Percentiles rank a stretch among this genome's conserved stretches.
Evolutionary conservation across 2,113 vertebrate species (phyloP).

Genomic region (Catharus minimus): DNA sequence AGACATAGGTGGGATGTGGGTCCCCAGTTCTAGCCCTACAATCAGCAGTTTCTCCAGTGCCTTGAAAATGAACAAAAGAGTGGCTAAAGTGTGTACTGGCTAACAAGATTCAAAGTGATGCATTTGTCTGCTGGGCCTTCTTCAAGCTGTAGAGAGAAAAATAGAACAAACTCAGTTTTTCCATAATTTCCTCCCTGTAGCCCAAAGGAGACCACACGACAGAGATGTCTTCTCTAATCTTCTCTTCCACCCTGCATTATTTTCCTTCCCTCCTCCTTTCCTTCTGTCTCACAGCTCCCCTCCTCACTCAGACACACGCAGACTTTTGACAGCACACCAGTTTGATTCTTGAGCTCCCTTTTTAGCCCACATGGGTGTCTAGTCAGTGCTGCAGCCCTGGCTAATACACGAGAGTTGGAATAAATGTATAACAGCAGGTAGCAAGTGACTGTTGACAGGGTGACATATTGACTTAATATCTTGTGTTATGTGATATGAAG

Average conservation of each 20-base stretch:
- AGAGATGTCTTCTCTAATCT: conserved; percentile 70
- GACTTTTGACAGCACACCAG: conserved; percentile 64
- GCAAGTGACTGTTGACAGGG: conserved; percentile 80
- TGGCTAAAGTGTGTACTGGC: background rate
- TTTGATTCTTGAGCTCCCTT: conserved; percentile 60
- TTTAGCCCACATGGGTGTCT: conserved; percentile 73
- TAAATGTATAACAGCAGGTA: conserved; percentile 82
- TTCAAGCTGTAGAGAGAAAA: conserved; percentile 35
- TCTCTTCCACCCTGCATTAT: conserved; percentile 62
- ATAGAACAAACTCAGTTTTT: conserved; percentile 54
- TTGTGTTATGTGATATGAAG: conserved; percentile 76
- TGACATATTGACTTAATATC: conserved; percentile 83
- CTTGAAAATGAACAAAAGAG: background rate
- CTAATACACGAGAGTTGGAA: conserved; percentile 73
- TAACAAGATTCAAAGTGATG: conserved; percentile 47
- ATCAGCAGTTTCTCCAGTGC: background rate
- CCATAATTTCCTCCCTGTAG: conserved; percentile 33
- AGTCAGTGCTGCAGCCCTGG: conserved; percentile 59
- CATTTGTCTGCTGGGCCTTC: conserved; percentile 55
- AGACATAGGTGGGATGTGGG: background rate
- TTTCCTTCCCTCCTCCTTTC: conserved; percentile 55
- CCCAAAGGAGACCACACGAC: conserved; percentile 54
- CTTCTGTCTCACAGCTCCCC: conserved; percentile 69
- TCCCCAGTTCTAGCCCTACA: background rate
- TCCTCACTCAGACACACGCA: background rate